These are phyloP conservation scores for Glareola pratincola DNA, from an alignment of 2,113 vertebrate genomes.

Conservation along the genomic window DNA sequence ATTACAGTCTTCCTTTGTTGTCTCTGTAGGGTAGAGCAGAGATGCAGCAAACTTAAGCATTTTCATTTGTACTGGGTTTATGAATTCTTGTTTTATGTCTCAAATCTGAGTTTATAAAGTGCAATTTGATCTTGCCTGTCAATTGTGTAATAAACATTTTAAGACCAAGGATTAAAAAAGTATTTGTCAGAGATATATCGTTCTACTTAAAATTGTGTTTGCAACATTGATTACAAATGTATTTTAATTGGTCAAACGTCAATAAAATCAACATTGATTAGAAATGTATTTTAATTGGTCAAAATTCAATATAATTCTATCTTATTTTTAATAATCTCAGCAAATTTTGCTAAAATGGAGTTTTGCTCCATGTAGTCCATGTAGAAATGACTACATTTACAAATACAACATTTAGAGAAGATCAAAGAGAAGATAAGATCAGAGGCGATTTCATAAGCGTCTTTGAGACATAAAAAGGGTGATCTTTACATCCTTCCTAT, in stretches of 20 bases:
- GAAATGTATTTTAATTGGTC: background rate
- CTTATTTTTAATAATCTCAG: background rate
- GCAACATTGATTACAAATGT: background rate
- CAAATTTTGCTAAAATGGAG: background rate
- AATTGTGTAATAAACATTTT: background rate
- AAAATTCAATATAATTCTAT: background rate
- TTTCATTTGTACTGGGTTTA: background rate
- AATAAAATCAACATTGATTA: background rate
- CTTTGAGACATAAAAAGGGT: background rate
- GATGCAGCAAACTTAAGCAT: background rate
- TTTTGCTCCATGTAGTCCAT: background rate
- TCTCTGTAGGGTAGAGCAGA: background rate
- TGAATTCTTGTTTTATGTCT: background rate
- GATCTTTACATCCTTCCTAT: background rate
- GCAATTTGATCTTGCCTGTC: background rate
- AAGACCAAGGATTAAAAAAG: background rate
- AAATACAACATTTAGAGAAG: background rate
- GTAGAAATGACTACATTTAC: background rate
- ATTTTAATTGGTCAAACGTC: background rate
- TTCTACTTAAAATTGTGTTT: background rate
- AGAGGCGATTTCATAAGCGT: background rate
- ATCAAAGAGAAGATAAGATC: background rate
- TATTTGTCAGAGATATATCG: background rate
- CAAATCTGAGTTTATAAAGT: background rate
- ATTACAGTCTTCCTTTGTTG: constrained; percentile 7